Base-by-base conservation (phyloP, 2,797 vertebrate species). In the Enteromius thamalakanensis region DNA sequence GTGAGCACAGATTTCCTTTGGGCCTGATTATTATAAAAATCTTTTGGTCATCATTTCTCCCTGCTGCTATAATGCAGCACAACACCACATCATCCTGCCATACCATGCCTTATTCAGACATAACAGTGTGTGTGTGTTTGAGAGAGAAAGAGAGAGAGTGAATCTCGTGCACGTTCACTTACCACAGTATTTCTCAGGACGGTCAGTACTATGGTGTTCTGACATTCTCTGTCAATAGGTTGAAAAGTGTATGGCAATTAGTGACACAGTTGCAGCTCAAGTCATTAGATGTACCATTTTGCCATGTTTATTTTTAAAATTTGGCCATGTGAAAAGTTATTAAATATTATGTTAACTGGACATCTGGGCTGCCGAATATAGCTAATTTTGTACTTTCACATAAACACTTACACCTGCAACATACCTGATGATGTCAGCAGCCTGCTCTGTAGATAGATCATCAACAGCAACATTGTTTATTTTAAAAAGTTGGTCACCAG, bases 401-500 rank as follows among this genome's bases (percentile, higher is more conserved):
- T 45, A 32, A 47, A 69, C 29, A 72, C 12, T 67, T 15, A 34
- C 8, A 17, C 3, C 53, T 26, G 17, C 14, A 26, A 60, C 79
- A 15, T 72, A 89, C 88, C 84, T 88, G 77, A 89, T 96, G 90
- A 98, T 93, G 90, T 96, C 91, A 79, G 94, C 92, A 3, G 95
- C 96, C 86, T 94, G 94, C 78, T 96, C 95, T 0, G 94, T 93
- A 62, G 97, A 95, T 87, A 97, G 45, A 67, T 96, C 94, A 49
- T 96, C 95, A 1, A 95, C 93, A 0, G 87, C 68, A 0, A 94
- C 91, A 6, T 95, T 94, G 92, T 98, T 98, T 94, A 99, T 97
- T 81, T 91, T 94, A 87, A 98, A 91, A 37, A 98, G 93, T 89
- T 96, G 97, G 91, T 99, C 98, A 0, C 97, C 97, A 0, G 96